phyloP scores from a whole-genome alignment of 2,888 invertebrate genomes.

The Kuschelorhynchus macadamiae region DNA sequence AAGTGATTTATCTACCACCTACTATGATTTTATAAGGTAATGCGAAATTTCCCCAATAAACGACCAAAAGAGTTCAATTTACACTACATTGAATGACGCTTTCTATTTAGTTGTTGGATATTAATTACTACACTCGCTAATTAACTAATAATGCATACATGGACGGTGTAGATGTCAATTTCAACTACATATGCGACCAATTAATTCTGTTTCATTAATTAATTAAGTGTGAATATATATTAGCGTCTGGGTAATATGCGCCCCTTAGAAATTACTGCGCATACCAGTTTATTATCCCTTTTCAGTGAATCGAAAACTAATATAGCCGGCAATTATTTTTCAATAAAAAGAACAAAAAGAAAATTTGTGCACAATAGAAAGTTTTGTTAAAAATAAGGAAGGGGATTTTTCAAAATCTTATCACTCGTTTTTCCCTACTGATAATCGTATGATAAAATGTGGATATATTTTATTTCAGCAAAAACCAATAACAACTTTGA shows the following conservation, averaged over 20 bases:
- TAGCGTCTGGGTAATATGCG: background rate
- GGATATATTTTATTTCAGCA: too few relatives aligned
- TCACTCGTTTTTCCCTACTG: too few relatives aligned
- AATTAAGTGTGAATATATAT: slow-evolving; percentile 18
- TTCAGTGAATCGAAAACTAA: background rate
- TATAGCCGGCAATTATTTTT: too few relatives aligned
- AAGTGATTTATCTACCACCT: too few relatives aligned
- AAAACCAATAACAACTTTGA: too few relatives aligned
- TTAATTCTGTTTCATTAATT: slow-evolving; percentile 32
- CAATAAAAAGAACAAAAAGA: too few relatives aligned
- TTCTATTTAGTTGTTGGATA: slow-evolving; percentile 30
- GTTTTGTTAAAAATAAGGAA: too few relatives aligned
- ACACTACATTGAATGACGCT: slow-evolving; percentile 17
- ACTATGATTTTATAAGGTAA: too few relatives aligned
- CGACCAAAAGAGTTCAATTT: slow-evolving; percentile 19
- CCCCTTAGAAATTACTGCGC: slow-evolving; percentile 2
- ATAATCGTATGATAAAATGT: too few relatives aligned
- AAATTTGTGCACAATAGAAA: too few relatives aligned
- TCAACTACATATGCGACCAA: slow-evolving; percentile 25
- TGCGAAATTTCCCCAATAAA: too few relatives aligned
- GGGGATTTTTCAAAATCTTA: too few relatives aligned
- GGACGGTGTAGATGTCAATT: slow-evolving; percentile 24
- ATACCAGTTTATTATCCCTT: background rate
- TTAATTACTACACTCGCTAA: slow-evolving; percentile 39
- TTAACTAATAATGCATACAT: slow-evolving; percentile 37